These are phyloP conservation scores for Chaetophractus vellerosus DNA, from an alignment of 2,797 vertebrate species.

Conservation along the genomic window DNA sequence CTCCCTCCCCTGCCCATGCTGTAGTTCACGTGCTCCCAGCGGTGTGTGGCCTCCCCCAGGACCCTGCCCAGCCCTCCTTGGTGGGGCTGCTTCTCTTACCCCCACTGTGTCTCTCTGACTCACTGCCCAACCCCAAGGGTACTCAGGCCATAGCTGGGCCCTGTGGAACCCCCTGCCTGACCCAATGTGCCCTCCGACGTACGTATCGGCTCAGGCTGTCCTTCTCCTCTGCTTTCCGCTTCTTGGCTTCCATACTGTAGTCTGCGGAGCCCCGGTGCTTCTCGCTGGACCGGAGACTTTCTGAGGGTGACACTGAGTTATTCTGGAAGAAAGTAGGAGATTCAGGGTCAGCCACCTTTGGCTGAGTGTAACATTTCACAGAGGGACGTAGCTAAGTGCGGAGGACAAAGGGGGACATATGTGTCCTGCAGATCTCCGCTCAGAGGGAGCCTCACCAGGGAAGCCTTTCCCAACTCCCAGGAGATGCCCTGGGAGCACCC, in stretches of 20 bases:
- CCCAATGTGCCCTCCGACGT: slow-evolving; percentile 77
- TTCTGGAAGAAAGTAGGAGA: slow-evolving; percentile 90
- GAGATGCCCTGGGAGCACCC: background rate
- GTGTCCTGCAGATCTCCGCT: background rate
- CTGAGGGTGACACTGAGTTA: slow-evolving; percentile 96
- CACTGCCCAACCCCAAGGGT: background rate
- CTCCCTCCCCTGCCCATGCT: background rate
- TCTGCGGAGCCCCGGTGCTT: slow-evolving; percentile 96
- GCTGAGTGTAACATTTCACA: too few relatives aligned
- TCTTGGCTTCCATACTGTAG: slow-evolving; percentile 96
- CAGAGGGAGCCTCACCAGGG: fast-evolving
- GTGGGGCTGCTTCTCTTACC: background rate
- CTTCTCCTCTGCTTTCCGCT: slow-evolving; percentile 97
- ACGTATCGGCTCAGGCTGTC: slow-evolving; percentile 98
- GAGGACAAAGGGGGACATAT: background rate
- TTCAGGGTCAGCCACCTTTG: background rate
- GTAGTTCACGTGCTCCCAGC: fast-evolving
- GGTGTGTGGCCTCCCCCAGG: fast-evolving
- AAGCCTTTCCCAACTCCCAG: background rate
- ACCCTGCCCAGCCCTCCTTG: background rate
- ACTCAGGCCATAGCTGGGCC: background rate
- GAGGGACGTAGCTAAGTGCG: background rate
- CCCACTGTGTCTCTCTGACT: background rate
- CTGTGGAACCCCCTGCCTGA: fast-evolving
- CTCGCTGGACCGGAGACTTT: slow-evolving; percentile 96